Conservation (phyloP, 2,797 vertebrate species). For the Poeciliopsis infans region DNA sequence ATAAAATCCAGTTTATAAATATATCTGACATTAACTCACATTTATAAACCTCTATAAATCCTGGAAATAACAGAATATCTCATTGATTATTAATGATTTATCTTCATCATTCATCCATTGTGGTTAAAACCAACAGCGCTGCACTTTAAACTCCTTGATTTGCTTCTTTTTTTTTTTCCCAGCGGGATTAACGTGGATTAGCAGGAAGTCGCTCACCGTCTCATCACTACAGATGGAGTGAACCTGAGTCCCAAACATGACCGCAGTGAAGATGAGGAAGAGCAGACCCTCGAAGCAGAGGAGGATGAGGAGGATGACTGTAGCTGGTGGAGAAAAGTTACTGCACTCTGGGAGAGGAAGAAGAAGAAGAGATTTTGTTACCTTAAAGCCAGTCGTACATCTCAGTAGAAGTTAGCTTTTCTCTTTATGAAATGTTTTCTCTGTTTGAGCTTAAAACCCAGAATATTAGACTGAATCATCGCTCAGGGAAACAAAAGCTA, state of each 20-base stretch:
- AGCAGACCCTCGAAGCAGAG: constrained; percentile 96
- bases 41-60: too few relatives aligned
- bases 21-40: too few relatives aligned
- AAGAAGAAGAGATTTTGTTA: not conserved
- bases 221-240: constrained; percentile 97
- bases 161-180: not conserved
- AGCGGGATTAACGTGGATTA: not conserved
- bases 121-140: not conserved
- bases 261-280: constrained; percentile 95
- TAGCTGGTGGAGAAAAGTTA: constrained; percentile 93
- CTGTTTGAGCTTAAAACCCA: not conserved
- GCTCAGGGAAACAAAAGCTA: not conserved
- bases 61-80: too few relatives aligned
- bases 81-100: too few relatives aligned
- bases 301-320: constrained; percentile 96
- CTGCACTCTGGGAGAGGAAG: constrained; percentile 87
- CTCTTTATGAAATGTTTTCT: not conserved
- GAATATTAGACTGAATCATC: not conserved
- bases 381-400: not conserved
- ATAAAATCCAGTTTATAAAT: not conserved
- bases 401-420: not conserved
- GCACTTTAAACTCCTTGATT: not conserved
- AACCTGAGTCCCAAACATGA: constrained; percentile 99
- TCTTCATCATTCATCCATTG: too few relatives aligned
- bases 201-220: constrained; percentile 84